A percentile compares a stretch with the other conserved stretches of the same genome.
Evolutionary conservation across 2,113 vertebrate genomes (phyloP).

Genomic region (Podarcis muralis): DNA sequence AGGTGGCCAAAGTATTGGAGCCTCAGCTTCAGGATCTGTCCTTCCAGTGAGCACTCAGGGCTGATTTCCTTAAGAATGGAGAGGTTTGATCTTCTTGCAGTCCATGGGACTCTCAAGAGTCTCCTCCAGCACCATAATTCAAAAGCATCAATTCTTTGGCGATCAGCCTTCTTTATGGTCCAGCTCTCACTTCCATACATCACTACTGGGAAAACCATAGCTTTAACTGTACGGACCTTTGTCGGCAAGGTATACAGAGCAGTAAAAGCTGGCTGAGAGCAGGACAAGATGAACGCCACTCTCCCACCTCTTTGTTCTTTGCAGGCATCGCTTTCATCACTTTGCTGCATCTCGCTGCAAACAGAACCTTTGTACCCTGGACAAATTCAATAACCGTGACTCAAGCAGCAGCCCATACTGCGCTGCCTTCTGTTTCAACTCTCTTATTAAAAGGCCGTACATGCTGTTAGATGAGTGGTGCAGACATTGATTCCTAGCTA

Average conservation of each 20-base stretch:
- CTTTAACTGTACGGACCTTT: too few species aligned
- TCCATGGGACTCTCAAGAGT: too few species aligned
- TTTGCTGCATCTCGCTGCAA: conserved; percentile 56
- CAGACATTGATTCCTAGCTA: neutral
- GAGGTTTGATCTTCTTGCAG: too few species aligned
- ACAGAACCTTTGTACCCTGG: conserved; percentile 57
- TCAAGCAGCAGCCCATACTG: conserved; percentile 26
- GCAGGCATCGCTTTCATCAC: conserved; percentile 27
- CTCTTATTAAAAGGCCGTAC: conserved; percentile 39
- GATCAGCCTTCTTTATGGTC: too few species aligned
- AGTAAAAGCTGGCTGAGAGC: conserved; percentile 45
- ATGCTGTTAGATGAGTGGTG: neutral
- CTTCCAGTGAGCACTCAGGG: too few species aligned
- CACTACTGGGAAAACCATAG: too few species aligned
- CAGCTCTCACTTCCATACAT: too few species aligned
- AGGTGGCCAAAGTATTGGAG: too few species aligned
- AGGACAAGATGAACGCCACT: conserved; percentile 49
- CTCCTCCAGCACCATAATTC: too few species aligned
- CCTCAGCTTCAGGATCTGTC: too few species aligned
- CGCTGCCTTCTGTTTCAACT: conserved; percentile 36
- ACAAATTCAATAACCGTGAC: conserved; percentile 59
- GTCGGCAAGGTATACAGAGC: neutral
- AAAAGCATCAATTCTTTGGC: too few species aligned
- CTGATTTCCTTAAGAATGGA: too few species aligned
- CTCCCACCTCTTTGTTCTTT: conserved; percentile 49